These are phyloP conservation scores for Thinocorus orbignyianus DNA, from an alignment of 2,113 vertebrate species.

Conservation along the genomic window DNA sequence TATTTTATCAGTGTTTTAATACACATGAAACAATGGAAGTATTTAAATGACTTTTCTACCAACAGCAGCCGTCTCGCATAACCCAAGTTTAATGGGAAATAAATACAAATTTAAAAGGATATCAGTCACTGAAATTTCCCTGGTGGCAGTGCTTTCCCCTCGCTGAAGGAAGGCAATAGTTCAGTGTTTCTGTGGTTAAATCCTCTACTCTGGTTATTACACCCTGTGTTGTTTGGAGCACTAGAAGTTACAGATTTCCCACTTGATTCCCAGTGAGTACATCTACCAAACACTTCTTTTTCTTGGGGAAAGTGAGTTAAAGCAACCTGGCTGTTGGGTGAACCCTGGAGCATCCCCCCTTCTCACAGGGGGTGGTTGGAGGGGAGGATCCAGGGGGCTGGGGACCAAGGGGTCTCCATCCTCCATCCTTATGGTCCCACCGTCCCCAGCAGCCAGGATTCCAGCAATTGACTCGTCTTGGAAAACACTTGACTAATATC, in stretches of 20 bases:
- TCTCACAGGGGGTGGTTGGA: not conserved
- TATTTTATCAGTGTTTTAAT: not conserved
- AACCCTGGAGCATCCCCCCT: not conserved
- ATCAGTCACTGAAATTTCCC: not conserved
- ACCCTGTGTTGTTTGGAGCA: not conserved
- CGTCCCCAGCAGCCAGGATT: not conserved
- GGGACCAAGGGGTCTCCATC: not conserved
- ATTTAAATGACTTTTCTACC: not conserved
- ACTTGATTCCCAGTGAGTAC: not conserved
- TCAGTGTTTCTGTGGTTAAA: not conserved
- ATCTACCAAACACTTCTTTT: accelerated
- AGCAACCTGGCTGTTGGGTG: not conserved
- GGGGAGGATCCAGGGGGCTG: no score
- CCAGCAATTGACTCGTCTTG: not conserved
- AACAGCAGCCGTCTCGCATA: not conserved
- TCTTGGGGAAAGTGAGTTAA: not conserved
- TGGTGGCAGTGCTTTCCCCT: not conserved
- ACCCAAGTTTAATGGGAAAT: not conserved
- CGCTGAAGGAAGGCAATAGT: not conserved
- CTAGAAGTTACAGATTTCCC: not conserved
- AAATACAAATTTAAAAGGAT: not conserved
- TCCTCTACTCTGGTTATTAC: not conserved
- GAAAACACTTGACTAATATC: not conserved
- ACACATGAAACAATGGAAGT: accelerated
- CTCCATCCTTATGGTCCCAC: not conserved